Base-by-base conservation (phyloP, 53 echinoderm and acorn worm genomes). In the Temnopleurus reevesii region DNA sequence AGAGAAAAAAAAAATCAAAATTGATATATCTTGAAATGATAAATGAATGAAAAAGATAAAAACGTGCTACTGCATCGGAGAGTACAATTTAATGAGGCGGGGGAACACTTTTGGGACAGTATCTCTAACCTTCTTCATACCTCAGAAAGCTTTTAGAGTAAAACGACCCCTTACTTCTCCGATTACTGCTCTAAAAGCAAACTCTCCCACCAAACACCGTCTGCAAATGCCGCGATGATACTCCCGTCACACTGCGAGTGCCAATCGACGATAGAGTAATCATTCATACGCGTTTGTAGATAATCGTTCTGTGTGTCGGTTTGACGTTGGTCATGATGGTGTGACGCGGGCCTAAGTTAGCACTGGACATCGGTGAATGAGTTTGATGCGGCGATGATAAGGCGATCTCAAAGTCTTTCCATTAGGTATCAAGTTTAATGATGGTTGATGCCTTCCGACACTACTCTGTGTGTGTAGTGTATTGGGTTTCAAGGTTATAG, bases 81-180 rank as follows among this genome's bases (percentile, higher is more conserved):
- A 25, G 25, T 45, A 77, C 77, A 77, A 59, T 44, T 45, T 77
- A 77, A 41, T 44, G 17, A 12, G 46, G 12, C 10, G 5, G 15
- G 15, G 77, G 12, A 77, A 77, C 23, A 77, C 45, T 25, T 31
- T 6, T 6, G 24, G 41, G n/a, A 45, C 21, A 8, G 45, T 77
- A 43, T 45, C 77, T 44, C 30, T 44, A 44, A 77, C 77, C 77
- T 21, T 24, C 64, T 44, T 30, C 65, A 8, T 43, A 33, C 77
- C 77, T 44, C 77, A 24, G 77, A 77, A 77, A 77, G 46, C 77
- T 77, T 77, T 77, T 77, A 77, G 45, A 21, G 77, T 77, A 77
- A 77, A 45, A 43, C 77, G 44, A 77, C 45, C 46, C 77, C 44
- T n/a, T 0, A 45, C 45, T 43, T 17, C 77, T 77, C 77, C 13